Percentiles rank a stretch among this genome's conserved stretches.
Conservation (phyloP, 2,888 invertebrate species). For the Crocallis elinguaria region DNA sequence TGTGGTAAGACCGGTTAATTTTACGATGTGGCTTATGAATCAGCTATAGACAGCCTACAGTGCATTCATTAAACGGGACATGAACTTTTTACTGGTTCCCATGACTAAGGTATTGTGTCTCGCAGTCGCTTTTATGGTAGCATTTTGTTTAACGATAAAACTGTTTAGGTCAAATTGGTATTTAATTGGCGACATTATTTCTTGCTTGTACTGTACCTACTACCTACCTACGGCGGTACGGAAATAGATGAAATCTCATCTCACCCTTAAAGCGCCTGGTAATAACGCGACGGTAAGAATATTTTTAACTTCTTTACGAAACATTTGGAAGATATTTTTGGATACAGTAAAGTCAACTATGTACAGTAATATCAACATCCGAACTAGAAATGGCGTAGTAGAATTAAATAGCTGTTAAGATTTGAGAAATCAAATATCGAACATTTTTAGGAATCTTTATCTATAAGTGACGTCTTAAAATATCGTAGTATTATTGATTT, state of each 20-base stretch:
- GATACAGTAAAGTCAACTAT: background rate
- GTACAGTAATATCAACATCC: too few species aligned
- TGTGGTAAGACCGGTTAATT: too few species aligned
- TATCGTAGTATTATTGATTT: too few species aligned
- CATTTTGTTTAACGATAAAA: slow-evolving; percentile 14
- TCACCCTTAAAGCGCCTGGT: background rate
- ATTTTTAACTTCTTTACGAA: background rate
- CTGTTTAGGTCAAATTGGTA: slow-evolving; percentile 13
- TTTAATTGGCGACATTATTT: slow-evolving; percentile 16
- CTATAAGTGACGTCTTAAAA: too few species aligned
- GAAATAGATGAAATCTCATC: slow-evolving; percentile 13
- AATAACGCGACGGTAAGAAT: background rate
- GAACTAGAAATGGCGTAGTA: too few species aligned
- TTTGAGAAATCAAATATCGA: too few species aligned
- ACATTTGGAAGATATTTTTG: background rate
- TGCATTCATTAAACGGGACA: slow-evolving; percentile 61
- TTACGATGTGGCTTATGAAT: slow-evolving; percentile 67
- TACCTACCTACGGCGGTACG: slow-evolving; percentile 41
- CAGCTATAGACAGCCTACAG: slow-evolving; percentile 63
- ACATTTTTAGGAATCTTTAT: too few species aligned
- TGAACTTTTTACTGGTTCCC: slow-evolving; percentile 51
- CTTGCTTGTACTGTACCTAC: slow-evolving; percentile 23
- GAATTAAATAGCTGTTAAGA: too few species aligned
- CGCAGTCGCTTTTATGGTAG: slow-evolving; percentile 32
- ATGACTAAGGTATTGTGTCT: slow-evolving; percentile 54